phyloP scores from a whole-genome alignment of 2,888 invertebrate species.

The Stratiomys singularior region DNA sequence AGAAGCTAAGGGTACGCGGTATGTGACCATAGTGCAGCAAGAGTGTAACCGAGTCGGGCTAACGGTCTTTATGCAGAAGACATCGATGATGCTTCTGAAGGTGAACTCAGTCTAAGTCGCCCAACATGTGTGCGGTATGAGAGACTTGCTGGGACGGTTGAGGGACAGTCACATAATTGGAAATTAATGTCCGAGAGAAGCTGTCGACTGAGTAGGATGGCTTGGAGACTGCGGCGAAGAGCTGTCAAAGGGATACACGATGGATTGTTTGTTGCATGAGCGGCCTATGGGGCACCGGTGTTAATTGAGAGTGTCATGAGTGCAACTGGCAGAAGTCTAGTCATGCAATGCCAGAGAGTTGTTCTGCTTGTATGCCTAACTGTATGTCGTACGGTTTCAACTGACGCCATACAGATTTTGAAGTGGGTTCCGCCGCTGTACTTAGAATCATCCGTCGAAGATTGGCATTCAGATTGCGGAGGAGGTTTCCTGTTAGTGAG shows the following conservation, averaged over 20 bases:
- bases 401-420: not conserved
- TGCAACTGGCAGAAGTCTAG: not conserved
- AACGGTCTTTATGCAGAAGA: no score
- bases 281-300: not conserved
- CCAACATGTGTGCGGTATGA: no score
- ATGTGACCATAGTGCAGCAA: no score
- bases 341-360: not conserved
- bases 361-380: not conserved
- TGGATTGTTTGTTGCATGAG: not conserved
- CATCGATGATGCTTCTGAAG: no score
- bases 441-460: not conserved
- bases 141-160: no score
- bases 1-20: no score
- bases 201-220: no score
- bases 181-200: no score
- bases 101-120: no score
- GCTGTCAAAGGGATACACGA: not conserved
- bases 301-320: not conserved
- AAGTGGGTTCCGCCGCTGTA: not conserved
- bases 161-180: no score
- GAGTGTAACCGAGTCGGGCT: no score
- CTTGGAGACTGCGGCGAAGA: not conserved
- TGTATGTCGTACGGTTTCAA: not conserved
- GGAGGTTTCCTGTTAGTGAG: not conserved
- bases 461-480: not conserved